Percentiles rank a stretch among this genome's conserved stretches.
phyloP scores from a whole-genome alignment of 92 coral and sea anemone species.

The Porites rus region DNA sequence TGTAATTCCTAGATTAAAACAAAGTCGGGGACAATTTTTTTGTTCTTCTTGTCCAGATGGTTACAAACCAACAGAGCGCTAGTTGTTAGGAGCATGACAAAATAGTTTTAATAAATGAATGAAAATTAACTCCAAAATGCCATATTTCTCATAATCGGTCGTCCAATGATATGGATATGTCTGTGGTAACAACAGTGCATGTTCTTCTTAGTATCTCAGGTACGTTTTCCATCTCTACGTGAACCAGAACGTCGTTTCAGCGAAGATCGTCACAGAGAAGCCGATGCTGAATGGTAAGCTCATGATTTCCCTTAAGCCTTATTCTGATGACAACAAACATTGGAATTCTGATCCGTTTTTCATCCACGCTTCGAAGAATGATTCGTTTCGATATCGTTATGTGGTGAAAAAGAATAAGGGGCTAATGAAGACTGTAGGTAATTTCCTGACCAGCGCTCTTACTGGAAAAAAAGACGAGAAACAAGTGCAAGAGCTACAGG shows the following conservation, averaged over 20 bases:
- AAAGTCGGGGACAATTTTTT: too few relatives aligned
- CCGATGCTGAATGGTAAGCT: conserved; percentile 5
- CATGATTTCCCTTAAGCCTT: conserved; percentile 21
- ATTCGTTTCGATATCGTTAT: conserved; percentile 52
- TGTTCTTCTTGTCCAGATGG: too few relatives aligned
- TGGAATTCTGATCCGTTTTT: conserved; percentile 54
- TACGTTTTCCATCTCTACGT: conserved; percentile 57
- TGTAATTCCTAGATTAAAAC: too few relatives aligned
- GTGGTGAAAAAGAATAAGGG: conserved; percentile 36
- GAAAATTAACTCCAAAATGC: background rate
- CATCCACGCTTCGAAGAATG: conserved; percentile 15
- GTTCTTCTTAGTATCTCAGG: conserved; percentile 23
- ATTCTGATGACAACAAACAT: conserved; percentile 11
- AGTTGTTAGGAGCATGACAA: too few relatives aligned
- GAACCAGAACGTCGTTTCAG: conserved; percentile 42
- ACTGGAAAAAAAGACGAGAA: too few relatives aligned
- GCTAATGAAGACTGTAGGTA: background rate
- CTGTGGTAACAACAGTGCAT: background rate
- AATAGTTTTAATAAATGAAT: too few relatives aligned
- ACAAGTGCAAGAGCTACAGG: too few relatives aligned
- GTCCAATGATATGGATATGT: background rate
- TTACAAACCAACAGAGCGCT: too few relatives aligned
- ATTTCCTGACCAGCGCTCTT: too few relatives aligned
- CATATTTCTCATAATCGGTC: too few relatives aligned
- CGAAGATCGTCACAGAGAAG: conserved; percentile 25